A percentile compares a stretch with the other conserved stretches of the same genome.
Evolutionary conservation across 2,113 vertebrate species (phyloP).

Genomic region (Dryoscopus gambensis): DNA sequence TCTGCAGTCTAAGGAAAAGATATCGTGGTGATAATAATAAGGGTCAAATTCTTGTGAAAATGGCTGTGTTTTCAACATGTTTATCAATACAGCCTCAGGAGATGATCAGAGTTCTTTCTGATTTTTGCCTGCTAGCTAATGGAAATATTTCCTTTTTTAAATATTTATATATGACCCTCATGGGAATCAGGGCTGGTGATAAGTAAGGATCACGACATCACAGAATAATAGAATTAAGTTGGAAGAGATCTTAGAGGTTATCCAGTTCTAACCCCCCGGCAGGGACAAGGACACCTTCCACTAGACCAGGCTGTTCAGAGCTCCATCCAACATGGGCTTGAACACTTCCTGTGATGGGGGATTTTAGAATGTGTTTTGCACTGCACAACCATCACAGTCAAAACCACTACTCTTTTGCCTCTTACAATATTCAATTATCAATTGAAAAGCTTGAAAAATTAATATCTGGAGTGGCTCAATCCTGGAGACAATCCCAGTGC

Average conservation of each 20-base stretch:
- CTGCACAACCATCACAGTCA: not conserved
- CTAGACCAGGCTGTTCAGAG: not conserved
- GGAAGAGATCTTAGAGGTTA: not conserved
- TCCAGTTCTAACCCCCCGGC: not conserved
- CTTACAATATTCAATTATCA: not conserved
- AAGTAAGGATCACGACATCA: not conserved
- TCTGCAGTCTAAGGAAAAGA: not conserved
- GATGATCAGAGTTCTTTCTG: not conserved
- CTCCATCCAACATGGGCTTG: fast-evolving
- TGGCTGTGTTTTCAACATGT: fast-evolving
- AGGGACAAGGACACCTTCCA: not conserved
- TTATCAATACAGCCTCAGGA: not conserved
- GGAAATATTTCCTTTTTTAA: not conserved
- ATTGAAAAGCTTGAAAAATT: not conserved
- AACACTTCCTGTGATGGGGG: not conserved
- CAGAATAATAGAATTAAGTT: not conserved
- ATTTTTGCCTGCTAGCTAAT: not conserved
- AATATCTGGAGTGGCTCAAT: not conserved
- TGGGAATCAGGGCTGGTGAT: not conserved
- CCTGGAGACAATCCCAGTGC: not conserved
- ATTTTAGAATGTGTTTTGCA: not conserved
- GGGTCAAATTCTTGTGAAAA: not conserved
- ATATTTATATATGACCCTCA: not conserved
- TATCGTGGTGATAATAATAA: not conserved
- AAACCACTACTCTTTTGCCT: not conserved